Conservation (phyloP, 92 coral and sea anemone species). For the Bergia sp. region DNA sequence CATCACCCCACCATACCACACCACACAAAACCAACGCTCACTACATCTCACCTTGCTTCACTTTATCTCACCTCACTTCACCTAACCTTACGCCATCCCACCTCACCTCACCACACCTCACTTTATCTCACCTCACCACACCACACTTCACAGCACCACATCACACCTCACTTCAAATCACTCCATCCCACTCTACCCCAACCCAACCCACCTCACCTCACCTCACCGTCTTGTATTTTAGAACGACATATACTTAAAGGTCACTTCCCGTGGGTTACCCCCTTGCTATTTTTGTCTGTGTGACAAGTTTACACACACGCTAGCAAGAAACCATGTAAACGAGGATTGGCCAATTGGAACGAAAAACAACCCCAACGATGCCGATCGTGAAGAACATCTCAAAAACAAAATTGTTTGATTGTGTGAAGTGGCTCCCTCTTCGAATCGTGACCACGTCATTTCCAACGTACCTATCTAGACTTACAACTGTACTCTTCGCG, state of each 20-base stretch:
- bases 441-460: not conserved
- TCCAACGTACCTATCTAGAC: slow-evolving; percentile 86
- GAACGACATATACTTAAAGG: not conserved
- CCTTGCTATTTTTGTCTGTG: no score
- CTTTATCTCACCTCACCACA: not conserved
- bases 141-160: not conserved
- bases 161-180: not conserved
- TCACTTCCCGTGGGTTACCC: no score
- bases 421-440: not conserved
- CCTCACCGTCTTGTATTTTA: no score
- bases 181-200: not conserved
- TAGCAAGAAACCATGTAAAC: no score
- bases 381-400: not conserved
- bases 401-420: not conserved
- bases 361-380: not conserved
- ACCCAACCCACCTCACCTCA: no score
- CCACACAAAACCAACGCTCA: no score
- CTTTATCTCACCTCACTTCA: no score
- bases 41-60: no score
- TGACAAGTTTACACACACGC: no score
- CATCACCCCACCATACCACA: not conserved
- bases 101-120: not conserved
- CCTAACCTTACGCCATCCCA: no score
- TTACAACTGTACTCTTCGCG: slow-evolving; percentile 86
- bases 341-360: no score